Base-by-base conservation (phyloP, 2,888 invertebrate species). In the Limnephilus marmoratus region DNA sequence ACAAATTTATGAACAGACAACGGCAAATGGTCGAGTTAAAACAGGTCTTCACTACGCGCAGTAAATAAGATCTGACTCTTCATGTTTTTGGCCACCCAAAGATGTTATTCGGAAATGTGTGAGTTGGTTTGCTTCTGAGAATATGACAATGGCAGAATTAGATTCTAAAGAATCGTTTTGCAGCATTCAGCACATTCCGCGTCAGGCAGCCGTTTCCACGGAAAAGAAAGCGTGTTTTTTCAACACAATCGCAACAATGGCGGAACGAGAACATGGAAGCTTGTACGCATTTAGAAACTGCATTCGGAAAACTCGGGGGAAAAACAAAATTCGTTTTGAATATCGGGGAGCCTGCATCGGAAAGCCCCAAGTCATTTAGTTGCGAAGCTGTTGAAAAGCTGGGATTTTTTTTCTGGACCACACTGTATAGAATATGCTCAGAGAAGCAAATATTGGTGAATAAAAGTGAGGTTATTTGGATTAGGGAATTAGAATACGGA, bases 171-270 rank as follows among this genome's bases (percentile, higher is more conserved):
- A 83, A 37, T 83, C 18, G 24, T 68, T 68, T 68, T 68, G n/a
- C 68, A 24, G 83, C 86, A 13, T 68, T 68, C 45, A 29, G 13
- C 49, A 29, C 86, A 86, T 86, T 86, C 86, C 86, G 86, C 41
- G 45, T n/a, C 34, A 24, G 37, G 34, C 83, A 83, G 83, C 83
- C 29, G 81, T 80, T 90, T 90, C 49, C 85, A 41, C 49, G 45
- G 90, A 92, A 80, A 85, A 93, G 93, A 93, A 93, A 93, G 91
- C 91, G 85, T 83, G 88, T 90, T 90, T 68, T 91, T 91, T 92
- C 91, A 90, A 80, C 37, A 85, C 86, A 49, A 45, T 86, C 37
- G 53, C 90, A 91, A 93, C 91, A 93, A 93, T 92, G 68, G 91
- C 92, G 92, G 92, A 92, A 92, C 91, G 90, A 53, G 88, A 91